These are phyloP conservation scores for Sternotherus odoratus DNA, from an alignment of 2,797 vertebrate genomes.

Conservation along the genomic window DNA sequence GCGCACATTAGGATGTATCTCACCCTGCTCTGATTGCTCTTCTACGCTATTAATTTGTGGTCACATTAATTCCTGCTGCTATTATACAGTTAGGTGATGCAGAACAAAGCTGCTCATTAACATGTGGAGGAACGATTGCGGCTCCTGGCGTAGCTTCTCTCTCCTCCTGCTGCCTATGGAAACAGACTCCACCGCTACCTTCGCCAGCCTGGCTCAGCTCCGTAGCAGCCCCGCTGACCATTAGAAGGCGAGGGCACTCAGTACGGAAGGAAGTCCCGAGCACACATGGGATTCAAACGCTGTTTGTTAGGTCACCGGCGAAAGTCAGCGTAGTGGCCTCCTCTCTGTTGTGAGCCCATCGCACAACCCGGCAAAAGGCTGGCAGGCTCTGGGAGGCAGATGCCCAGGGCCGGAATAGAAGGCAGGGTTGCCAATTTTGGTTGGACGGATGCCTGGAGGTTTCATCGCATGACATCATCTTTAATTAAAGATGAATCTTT, in stretches of 20 bases:
- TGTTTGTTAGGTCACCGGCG: neutral
- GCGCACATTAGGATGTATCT: slow-evolving; percentile 43
- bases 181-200: neutral
- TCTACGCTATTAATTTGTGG: slow-evolving; percentile 49
- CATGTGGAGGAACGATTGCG: slow-evolving; percentile 42
- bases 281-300: fast-evolving
- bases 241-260: neutral
- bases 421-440: neutral
- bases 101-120: slow-evolving; percentile 78
- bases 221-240: neutral
- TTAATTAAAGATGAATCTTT: neutral
- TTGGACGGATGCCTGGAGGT: neutral
- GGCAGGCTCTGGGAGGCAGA: fast-evolving
- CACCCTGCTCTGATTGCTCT: neutral
- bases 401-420: neutral
- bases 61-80: slow-evolving; percentile 52
- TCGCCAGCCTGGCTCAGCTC: neutral
- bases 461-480: neutral
- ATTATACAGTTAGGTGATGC: slow-evolving; percentile 64
- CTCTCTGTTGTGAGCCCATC: fast-evolving
- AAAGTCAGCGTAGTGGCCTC: neutral
- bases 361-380: neutral
- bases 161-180: fast-evolving
- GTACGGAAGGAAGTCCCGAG: neutral
- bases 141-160: neutral